Percentiles rank a stretch among this genome's conserved stretches.
These are phyloP conservation scores for Distichodus sexfasciatus DNA, from an alignment of 2,797 vertebrate species.

Conservation along the genomic window DNA sequence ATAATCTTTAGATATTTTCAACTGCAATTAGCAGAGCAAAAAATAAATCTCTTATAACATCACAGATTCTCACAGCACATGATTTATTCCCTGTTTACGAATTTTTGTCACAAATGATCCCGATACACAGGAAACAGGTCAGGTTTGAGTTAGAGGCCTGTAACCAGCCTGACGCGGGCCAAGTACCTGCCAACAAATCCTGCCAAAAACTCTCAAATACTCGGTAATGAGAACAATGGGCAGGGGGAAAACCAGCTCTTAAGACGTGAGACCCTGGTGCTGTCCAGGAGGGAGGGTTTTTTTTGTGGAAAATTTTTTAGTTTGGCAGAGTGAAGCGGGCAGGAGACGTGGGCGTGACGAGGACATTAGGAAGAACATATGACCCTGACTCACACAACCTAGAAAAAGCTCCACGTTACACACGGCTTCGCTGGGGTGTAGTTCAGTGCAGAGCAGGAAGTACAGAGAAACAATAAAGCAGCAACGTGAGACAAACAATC, in stretches of 20 bases:
- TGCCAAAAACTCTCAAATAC: neutral
- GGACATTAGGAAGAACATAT: neutral
- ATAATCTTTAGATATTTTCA: no score
- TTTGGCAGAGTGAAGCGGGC: neutral
- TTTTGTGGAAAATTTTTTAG: neutral
- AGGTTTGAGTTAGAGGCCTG: neutral
- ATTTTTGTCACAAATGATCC: neutral
- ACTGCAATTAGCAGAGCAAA: no score
- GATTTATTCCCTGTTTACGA: neutral
- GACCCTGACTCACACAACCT: neutral
- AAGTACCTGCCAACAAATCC: neutral
- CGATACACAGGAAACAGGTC: neutral
- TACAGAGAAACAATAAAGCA: neutral
- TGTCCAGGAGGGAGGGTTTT: neutral
- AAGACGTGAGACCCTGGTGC: neutral
- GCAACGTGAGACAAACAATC: no score
- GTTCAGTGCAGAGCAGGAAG: neutral
- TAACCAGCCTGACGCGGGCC: neutral
- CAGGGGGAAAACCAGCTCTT: no score
- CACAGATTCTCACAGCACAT: no score
- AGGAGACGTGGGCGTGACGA: neutral
- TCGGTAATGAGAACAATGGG: constrained; percentile 16
- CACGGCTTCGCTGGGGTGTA: neutral
- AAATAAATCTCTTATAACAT: no score
- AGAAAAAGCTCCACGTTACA: neutral